Conservation (phyloP, 2,113 vertebrate species). For the Gallinago undulata region DNA sequence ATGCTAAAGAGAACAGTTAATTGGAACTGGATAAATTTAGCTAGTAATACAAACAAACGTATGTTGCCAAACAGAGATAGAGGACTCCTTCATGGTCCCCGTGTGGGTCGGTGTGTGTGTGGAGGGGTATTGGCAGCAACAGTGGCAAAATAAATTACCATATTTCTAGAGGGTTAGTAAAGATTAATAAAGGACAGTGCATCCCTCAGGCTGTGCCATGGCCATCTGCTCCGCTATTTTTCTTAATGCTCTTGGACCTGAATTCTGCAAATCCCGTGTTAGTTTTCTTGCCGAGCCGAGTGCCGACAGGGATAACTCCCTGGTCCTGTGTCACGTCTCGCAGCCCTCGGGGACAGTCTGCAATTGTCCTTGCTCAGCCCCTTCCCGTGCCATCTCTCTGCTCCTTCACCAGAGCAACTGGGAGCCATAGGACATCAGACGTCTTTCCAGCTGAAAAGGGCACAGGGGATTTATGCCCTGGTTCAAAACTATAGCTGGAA, state of each 20-base stretch:
- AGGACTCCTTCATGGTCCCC: background rate
- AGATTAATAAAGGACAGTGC: conserved; percentile 15
- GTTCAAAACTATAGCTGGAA: background rate
- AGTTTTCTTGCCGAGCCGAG: background rate
- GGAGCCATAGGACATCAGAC: background rate
- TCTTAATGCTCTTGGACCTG: background rate
- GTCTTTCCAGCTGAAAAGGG: background rate
- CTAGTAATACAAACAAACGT: conserved; percentile 44
- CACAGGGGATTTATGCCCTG: background rate
- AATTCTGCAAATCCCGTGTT: background rate
- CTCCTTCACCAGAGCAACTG: background rate
- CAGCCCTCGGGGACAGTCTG: background rate
- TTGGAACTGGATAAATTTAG: conserved; percentile 55
- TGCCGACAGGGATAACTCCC: background rate
- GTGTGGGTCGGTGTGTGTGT: background rate
- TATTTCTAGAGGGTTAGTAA: background rate
- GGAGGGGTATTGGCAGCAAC: background rate
- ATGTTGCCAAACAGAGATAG: conserved; percentile 24
- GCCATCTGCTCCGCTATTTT: conserved; percentile 19
- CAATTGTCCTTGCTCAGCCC: background rate
- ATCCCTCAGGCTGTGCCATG: background rate
- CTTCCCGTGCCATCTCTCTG: background rate
- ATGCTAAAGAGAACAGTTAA: conserved; percentile 54
- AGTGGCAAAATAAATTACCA: background rate
- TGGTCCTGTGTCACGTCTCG: fast-evolving